Evolutionary conservation across 2,888 invertebrate genomes (phyloP).

Genomic region (Corythucha ciliata): DNA sequence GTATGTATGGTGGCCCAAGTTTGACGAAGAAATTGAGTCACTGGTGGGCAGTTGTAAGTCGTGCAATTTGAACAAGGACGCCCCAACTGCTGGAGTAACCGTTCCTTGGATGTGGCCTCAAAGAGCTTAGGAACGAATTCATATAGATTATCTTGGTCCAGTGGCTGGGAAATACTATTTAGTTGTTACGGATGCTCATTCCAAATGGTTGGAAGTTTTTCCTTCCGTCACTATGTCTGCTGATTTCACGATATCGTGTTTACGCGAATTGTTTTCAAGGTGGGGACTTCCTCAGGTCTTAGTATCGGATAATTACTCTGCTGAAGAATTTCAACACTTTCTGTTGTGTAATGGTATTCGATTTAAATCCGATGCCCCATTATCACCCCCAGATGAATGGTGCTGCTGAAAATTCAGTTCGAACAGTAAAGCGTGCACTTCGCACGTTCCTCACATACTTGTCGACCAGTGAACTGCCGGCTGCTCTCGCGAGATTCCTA

Average conservation of each 20-base stretch:
- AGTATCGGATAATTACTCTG: constrained; percentile 14
- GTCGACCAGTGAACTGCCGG: too few species aligned
- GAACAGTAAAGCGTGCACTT: background rate
- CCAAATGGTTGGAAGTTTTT: constrained; percentile 33
- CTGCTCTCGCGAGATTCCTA: too few species aligned
- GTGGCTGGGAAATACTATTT: constrained; percentile 17
- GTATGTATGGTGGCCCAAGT: constrained; percentile 35
- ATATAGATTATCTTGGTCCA: constrained; percentile 33
- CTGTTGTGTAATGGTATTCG: constrained; percentile 3
- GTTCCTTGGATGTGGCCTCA: constrained; percentile 29
- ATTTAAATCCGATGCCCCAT: constrained; percentile 14
- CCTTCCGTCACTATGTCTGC: constrained; percentile 4
- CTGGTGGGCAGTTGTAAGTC: constrained; percentile 29
- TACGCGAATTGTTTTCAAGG: constrained; percentile 18
- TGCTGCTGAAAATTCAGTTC: constrained; percentile 22
- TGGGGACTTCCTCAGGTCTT: constrained; percentile 22
- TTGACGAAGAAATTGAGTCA: constrained; percentile 35
- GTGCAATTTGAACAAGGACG: constrained; percentile 26
- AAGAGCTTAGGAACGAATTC: too few species aligned
- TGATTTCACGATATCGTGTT: constrained; percentile 10
- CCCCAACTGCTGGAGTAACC: constrained; percentile 28
- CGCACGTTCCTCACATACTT: too few species aligned
- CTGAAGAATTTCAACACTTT: constrained; percentile 21
- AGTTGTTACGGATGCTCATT: constrained; percentile 30
- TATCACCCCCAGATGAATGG: constrained; percentile 17